Evolutionary conservation across 2,888 invertebrate genomes (phyloP), one percentile per base, ranked within the genome.

Genomic region (Athrips mouffetella): DNA sequence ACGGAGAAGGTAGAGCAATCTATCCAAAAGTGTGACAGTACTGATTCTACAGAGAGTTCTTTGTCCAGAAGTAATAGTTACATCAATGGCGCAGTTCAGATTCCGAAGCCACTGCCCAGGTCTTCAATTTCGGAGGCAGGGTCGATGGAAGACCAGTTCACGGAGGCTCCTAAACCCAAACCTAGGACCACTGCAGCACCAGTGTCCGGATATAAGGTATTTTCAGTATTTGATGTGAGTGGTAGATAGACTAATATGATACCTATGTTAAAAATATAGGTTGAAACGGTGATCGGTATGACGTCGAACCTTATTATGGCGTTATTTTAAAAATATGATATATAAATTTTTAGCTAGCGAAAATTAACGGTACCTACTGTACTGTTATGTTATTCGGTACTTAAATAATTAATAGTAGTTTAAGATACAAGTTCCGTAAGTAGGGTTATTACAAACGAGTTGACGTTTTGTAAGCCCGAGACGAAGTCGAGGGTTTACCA

Each of bases 31-130:
- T 61, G 70, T 0, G 79, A 82, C 20, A 82, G 83, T 51, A 66
- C 70, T 0, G 85, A 85, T 25, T 84, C 84, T 0, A 62, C 66
- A 0, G 84, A 85, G 50, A 58, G 60, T 1, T 70, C 74, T 7
- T 47, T 85, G 3, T 85, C 85, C 1, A 70, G 86, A 16, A 86
- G 87, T 55, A 81, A 82, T 48, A 82, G 84, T 62, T 62, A 81
- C 51, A 74, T 83, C 4, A 89, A 89, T 35, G 87, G 87, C 0
- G 64, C 68, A 25, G 67, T 81, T 0, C 89, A 91, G 40, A 72
- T 93, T 1, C 95, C 95, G 0, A 95, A 95, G 72, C 95, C 96
- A 10, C 84, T 95, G 80, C 95, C 96, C 0, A 90, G 95, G 62
- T 92, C 94, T 0, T 94, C 95, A 10, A 90, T 95, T 49, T 93